Base-by-base conservation (phyloP, 2,797 vertebrate genomes). In the Chaetodon trifasciatus region DNA sequence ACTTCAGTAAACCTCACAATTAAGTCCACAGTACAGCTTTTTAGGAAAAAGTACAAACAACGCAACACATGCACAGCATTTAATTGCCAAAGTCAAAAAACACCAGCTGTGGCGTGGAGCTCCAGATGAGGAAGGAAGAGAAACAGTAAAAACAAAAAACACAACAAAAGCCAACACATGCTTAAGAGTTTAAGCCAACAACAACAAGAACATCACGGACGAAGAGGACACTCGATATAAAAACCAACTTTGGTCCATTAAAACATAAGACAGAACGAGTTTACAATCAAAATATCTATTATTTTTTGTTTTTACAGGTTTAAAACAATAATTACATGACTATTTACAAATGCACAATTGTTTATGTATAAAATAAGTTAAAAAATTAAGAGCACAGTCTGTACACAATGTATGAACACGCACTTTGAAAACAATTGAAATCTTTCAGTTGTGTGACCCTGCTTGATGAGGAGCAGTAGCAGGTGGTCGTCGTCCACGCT, bases 331-430 rank as follows among this genome's bases (percentile, higher is more conserved):
- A 98, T 98, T 99, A 99, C 97, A 99, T 96, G 95, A 91, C 92
- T 98, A 98, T 99, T 96, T 99, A 99, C 98, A 99, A 97, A 97
- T 98, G 95, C 96, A 98, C 97, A 98, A 93, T 95, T 92, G 69
- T 91, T 91, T 98, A 98, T 97, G 96, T 99, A 99, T 97, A 99
- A 99, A 99, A 99, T 99, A 99, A 99, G 97, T 99, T 99, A 98
- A 97, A 97, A 97, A 95, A 95, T 92, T 93, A 95, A 95, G 92
- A 95, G 93, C 93, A 95, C 95, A 94, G 91, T 93, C 94, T 96
- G 93, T 96, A 96, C 95, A 96, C 90, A 88, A 92, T 72, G 85
- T 94, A 95, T 95, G 89, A 94, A 95, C 94, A 96, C 94, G 79
- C 86, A 89, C 81, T 90, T 89, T 91, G 78, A 85, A 89, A 92